Evolutionary conservation across 2,113 vertebrate species (phyloP).

Genomic region (Cyprinus carpio): DNA sequence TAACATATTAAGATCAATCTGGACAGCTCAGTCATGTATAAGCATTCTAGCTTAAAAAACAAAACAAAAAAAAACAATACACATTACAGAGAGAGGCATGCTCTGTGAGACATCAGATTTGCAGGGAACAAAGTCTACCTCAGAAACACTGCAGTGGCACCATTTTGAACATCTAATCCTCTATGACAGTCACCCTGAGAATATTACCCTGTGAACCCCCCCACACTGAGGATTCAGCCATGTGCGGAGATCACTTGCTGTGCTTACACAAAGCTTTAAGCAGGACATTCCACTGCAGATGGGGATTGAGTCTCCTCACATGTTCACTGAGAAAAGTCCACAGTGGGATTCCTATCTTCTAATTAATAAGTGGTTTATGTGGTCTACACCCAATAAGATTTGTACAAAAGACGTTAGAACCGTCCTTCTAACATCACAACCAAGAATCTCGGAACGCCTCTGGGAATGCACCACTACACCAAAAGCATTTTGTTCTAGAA

Average conservation of each 20-base stretch:
- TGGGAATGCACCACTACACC: constrained; percentile 63
- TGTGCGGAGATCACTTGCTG: constrained; percentile 23
- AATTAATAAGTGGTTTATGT: constrained; percentile 75
- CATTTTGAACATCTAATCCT: constrained; percentile 33
- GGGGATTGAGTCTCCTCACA: constrained; percentile 47
- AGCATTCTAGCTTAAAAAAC: background rate
- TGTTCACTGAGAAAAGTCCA: constrained; percentile 56
- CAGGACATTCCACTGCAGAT: constrained; percentile 37
- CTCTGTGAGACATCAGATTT: background rate
- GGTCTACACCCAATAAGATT: constrained; percentile 68
- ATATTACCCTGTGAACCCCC: constrained; percentile 2
- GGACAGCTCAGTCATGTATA: background rate
- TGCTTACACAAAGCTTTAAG: constrained; percentile 51
- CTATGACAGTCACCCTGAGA: constrained; percentile 38
- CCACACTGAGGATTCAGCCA: constrained; percentile 18
- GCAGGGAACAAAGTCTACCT: constrained; percentile 9
- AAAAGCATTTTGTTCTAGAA: constrained; percentile 73
- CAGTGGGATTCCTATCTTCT: constrained; percentile 64
- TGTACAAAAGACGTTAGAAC: constrained; percentile 74
- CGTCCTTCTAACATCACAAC: constrained; percentile 60
- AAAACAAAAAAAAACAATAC: too few species aligned
- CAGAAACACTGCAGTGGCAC: constrained; percentile 14
- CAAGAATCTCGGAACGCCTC: constrained; percentile 61
- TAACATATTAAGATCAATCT: constrained; percentile 14
- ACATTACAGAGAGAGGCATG: too few species aligned